Base-by-base conservation (phyloP, 2,113 vertebrate genomes). In the Varanus komodoensis region DNA sequence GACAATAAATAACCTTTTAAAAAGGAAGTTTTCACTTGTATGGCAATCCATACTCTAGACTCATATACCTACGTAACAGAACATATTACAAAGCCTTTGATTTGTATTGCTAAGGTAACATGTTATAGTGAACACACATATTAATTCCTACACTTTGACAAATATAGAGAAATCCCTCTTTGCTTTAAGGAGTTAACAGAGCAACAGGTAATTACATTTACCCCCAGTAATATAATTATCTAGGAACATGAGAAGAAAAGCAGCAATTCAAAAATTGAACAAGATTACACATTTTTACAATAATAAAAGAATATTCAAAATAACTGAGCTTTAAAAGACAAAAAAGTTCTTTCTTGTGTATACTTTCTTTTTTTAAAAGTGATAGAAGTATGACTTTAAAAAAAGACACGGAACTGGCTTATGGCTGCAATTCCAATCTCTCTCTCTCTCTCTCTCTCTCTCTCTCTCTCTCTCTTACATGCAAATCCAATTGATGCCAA, bases 121-220 rank as follows among this genome's bases (percentile, higher is more conserved):
- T 93, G 94, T 96, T 95, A 94, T 92, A 92, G 93, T 94, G 84
- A 88, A 94, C 91, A 97, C 97, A 96, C 95, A 94, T 95, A 96
- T 96, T 96, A 95, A 94, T 96, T 95, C 95, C 96, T 93, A 96
- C 93, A 92, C 93, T 93, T 95, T 95, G 92, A 89, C 94, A 94
- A 94, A 94, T 95, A 96, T 96, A 96, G 95, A 95, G 96, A 91
- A 92, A 90, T 93, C 96, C 96, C 94, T 96, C 97, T 96, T 97
- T 96, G 95, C 94, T 95, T 97, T 96, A 96, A 96, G 95, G 89
- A 93, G 94, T 95, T 97, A 97, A 96, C 96, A 96, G 97, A 96
- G 96, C 94, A 95, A 90, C 96, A 95, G 97, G 93, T 94, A 97
- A 97, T 96, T 94, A 94, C 82, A 91, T 92, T 96, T 82, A 90